A percentile compares a stretch with the other conserved stretches of the same genome.
Conservation (phyloP, 2,888 invertebrate species). For the Hydropsyche betteni region DNA sequence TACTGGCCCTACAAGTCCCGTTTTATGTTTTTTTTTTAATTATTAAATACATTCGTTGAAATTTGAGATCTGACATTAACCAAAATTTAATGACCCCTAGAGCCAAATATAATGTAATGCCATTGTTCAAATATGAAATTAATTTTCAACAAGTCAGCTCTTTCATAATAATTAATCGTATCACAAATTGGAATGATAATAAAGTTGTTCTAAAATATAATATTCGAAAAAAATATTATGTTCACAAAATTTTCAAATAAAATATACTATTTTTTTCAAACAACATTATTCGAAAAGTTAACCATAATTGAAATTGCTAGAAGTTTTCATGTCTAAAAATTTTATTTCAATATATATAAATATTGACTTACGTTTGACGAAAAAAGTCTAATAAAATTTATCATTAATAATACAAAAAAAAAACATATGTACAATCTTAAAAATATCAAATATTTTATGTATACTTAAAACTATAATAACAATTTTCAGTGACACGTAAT, state of each 20-base stretch:
- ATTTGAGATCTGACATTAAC: constrained; percentile 25
- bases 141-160: too few species aligned
- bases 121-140: too few species aligned
- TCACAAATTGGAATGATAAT: constrained; percentile 1
- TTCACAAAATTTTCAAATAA: background rate
- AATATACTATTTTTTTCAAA: background rate
- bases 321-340: constrained; percentile 7
- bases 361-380: constrained; percentile 26
- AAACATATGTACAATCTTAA: constrained; percentile 20
- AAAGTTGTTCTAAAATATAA: background rate
- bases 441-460: constrained; percentile 23
- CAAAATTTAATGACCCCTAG: background rate
- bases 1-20: constrained; percentile 48
- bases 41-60: constrained; percentile 14
- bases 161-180: background rate
- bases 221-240: background rate
- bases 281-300: constrained; percentile 9
- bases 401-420: constrained; percentile 25
- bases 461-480: constrained; percentile 28
- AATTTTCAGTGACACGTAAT: constrained; percentile 23
- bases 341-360: constrained; percentile 17
- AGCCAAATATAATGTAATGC: too few species aligned
- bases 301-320: constrained; percentile 20
- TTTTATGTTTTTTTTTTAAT: background rate
- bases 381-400: constrained; percentile 20